A percentile compares a stretch with the other conserved stretches of the same genome.
phyloP scores from a whole-genome alignment of 1,140 invertebrate genomes.

The Brachionus plicatilis region DNA sequence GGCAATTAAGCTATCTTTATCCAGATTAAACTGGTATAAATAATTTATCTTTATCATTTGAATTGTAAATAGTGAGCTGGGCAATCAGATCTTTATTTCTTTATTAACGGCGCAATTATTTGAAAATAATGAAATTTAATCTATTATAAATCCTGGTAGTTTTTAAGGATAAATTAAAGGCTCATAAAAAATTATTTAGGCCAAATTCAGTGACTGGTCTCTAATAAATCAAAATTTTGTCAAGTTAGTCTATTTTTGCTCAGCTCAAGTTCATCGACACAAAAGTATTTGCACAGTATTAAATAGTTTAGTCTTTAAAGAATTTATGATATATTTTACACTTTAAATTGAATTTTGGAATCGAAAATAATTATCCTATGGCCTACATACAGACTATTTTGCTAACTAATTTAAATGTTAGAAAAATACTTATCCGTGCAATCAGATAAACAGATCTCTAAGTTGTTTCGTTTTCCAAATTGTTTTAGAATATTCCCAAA shows the following conservation, averaged over 20 bases:
- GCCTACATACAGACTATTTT: neutral
- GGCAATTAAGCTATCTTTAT: too few relatives aligned
- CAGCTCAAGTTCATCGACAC: neutral
- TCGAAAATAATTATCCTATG: neutral
- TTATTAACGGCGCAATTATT: neutral
- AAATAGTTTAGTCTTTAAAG: neutral
- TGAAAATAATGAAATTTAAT: neutral
- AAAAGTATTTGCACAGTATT: neutral
- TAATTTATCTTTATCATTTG: too few relatives aligned
- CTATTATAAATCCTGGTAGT: neutral
- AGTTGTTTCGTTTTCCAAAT: neutral
- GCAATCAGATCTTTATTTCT: neutral
- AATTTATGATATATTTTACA: neutral
- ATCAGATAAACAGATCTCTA: neutral
- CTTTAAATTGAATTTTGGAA: neutral
- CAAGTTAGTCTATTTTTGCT: neutral
- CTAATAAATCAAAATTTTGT: neutral
- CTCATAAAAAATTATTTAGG: neutral
- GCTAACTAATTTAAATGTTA: neutral
- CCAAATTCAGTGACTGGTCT: neutral
- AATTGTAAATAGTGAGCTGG: too few relatives aligned
- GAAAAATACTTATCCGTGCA: neutral
- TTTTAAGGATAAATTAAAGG: neutral
- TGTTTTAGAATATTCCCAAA: neutral
- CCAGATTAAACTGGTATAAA: too few relatives aligned